Percentiles rank a stretch among this genome's conserved stretches.
These are phyloP conservation scores for Micoletzkya japonica DNA, from an alignment of 2,888 invertebrate genomes.

Conservation along the genomic window DNA sequence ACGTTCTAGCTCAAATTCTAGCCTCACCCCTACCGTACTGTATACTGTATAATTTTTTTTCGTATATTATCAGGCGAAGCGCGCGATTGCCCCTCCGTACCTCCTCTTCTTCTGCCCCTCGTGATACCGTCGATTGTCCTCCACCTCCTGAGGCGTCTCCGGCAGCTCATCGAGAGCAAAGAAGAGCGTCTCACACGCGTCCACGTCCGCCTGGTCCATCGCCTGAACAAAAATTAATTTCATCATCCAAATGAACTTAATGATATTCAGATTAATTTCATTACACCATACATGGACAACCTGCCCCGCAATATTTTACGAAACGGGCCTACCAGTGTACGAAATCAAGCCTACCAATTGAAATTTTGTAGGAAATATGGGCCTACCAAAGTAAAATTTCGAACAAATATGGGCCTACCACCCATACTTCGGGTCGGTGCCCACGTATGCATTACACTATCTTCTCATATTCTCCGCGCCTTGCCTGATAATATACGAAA, in stretches of 20 bases:
- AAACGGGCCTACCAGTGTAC: no score
- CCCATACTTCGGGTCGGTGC: no score
- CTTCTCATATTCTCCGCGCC: no score
- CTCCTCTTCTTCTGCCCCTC: slow-evolving; percentile 4
- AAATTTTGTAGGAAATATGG: no score
- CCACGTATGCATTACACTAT: no score
- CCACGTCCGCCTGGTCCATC: slow-evolving; percentile 22
- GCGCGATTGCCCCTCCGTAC: neutral
- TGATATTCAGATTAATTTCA: no score
- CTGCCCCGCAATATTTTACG: no score
- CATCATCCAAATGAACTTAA: neutral
- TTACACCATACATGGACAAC: no score
- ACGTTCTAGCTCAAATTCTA: neutral
- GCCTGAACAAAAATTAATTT: neutral
- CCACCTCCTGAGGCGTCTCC: slow-evolving; percentile 7
- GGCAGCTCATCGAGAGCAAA: slow-evolving; percentile 3
- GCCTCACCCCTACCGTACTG: neutral
- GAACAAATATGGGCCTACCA: no score
- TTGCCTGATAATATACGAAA: no score
- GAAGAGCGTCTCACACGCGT: slow-evolving; percentile 25
- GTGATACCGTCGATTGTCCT: neutral
- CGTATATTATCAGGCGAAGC: neutral
- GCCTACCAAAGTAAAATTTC: no score
- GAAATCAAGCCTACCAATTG: no score
- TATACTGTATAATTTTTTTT: neutral